Conservation (phyloP, 2,797 vertebrate species). For the Coracias cyanogaster region DNA sequence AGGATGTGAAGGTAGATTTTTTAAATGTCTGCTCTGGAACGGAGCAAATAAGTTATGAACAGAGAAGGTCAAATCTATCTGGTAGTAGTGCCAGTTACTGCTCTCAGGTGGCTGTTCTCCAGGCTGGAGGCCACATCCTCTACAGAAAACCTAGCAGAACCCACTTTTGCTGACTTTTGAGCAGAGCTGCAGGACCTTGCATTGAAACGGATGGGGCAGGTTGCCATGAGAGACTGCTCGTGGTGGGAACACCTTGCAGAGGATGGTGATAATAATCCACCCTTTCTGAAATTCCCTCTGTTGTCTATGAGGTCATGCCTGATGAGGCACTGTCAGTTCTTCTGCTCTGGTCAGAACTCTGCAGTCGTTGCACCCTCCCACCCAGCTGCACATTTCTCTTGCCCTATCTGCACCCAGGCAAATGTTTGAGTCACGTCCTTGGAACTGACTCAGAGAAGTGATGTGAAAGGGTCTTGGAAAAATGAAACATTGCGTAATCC, state of each 20-base stretch:
- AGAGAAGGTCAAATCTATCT: not conserved
- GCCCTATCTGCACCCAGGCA: not conserved
- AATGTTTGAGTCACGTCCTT: not conserved
- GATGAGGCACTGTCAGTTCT: not conserved
- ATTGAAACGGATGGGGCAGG: not conserved
- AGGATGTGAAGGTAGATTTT: not conserved
- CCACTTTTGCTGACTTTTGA: not conserved
- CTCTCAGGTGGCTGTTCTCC: not conserved
- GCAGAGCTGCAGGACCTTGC: not conserved
- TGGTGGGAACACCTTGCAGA: not conserved
- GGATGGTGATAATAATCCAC: not conserved
- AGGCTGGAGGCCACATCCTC: not conserved
- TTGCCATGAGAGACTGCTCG: not conserved
- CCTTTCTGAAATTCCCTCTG: not conserved
- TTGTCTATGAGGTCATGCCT: not conserved
- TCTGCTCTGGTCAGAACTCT: not conserved
- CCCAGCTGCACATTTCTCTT: not conserved
- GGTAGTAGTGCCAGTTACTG: not conserved
- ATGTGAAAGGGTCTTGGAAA: not conserved
- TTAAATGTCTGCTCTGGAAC: not conserved
- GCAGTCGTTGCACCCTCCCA: not conserved
- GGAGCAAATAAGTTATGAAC: not conserved
- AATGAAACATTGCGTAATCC: not conserved
- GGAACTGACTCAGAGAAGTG: not conserved
- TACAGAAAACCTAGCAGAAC: not conserved